Percentiles rank a stretch among this genome's conserved stretches.
These are phyloP conservation scores for Lithophane ornitopus DNA, from an alignment of 2,888 invertebrate genomes.

Conservation along the genomic window DNA sequence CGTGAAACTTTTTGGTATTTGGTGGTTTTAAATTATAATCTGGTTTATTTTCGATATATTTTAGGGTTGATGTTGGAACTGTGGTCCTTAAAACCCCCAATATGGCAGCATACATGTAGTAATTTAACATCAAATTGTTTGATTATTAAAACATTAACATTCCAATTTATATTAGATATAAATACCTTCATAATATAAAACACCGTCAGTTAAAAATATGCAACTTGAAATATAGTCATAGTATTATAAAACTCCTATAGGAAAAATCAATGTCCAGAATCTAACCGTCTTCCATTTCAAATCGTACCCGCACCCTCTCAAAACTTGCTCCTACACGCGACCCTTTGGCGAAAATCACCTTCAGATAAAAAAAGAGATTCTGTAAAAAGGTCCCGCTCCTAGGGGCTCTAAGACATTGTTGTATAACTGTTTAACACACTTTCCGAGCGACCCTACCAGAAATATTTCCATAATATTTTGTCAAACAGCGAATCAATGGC, in stretches of 20 bases:
- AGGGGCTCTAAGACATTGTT: conserved; percentile 66
- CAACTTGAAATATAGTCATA: neutral
- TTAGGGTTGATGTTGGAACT: neutral
- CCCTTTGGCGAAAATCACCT: conserved; percentile 70
- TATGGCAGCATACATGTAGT: neutral
- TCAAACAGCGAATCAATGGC: conserved; percentile 58
- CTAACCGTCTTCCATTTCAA: conserved; percentile 10
- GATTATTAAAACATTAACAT: neutral
- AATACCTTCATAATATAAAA: neutral
- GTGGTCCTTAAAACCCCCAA: too few relatives aligned
- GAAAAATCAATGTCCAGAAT: conserved; percentile 13
- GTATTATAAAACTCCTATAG: neutral
- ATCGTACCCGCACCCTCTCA: conserved; percentile 41
- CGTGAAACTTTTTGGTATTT: conserved; percentile 12
- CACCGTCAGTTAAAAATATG: neutral
- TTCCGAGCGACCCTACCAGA: conserved; percentile 53
- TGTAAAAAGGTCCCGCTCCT: conserved; percentile 61
- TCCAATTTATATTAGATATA: too few relatives aligned
- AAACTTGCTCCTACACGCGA: conserved; percentile 45
- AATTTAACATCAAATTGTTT: neutral
- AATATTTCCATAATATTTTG: conserved; percentile 70
- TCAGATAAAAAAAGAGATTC: conserved; percentile 69
- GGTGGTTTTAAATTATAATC: neutral
- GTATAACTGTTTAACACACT: conserved; percentile 67
- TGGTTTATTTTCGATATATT: neutral